Base-by-base conservation (phyloP, 2,888 invertebrate genomes). In the Xylocampa areola region DNA sequence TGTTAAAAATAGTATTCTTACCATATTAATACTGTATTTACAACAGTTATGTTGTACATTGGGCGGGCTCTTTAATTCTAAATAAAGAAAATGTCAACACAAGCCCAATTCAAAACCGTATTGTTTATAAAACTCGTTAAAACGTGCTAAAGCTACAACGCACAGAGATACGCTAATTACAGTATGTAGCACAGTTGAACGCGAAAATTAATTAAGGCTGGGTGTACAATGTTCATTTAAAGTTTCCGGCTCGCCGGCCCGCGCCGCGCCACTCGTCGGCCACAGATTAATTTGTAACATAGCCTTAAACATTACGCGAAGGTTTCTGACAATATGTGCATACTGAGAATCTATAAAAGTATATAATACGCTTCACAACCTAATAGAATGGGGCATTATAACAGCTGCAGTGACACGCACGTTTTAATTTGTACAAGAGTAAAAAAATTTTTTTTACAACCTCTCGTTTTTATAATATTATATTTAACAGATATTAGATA, bases 221-320 rank as follows among this genome's bases (percentile, higher is more conserved):
- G 60, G 49, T 49, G 33, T 67, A 78, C 73, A 79, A 74, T 76
- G 77, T 76, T 77, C 76, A 75, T 80, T 79, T 80, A 80, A 84
- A 81, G 76, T 84, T 84, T 79, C 79, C 75, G 73, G 64, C 70
- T 75, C 77, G 70, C 53, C 43, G 70, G 64, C 35, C 68, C 51
- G 60, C 48, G 47, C 64, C 40, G 62, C 40, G 41, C 44, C 48
- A 48, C 50, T 59, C 23, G 27, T 40, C 54, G 44, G 51, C 68
- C 67, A 48, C 60, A 61, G 68, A 76, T 76, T 79, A 79, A 79
- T 76, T 68, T 63, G 68, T 74, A 69, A 76, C 53, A 52, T 47
- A 35, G 30, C 57, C 52, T 44, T 40, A 52, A 58, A 70, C 30
- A 61, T 61, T 35, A 35, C 7, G 25, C 40, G 40, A 69, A 61